phyloP scores from a whole-genome alignment of 2,888 invertebrate genomes.

The Aleiodes alternator region DNA sequence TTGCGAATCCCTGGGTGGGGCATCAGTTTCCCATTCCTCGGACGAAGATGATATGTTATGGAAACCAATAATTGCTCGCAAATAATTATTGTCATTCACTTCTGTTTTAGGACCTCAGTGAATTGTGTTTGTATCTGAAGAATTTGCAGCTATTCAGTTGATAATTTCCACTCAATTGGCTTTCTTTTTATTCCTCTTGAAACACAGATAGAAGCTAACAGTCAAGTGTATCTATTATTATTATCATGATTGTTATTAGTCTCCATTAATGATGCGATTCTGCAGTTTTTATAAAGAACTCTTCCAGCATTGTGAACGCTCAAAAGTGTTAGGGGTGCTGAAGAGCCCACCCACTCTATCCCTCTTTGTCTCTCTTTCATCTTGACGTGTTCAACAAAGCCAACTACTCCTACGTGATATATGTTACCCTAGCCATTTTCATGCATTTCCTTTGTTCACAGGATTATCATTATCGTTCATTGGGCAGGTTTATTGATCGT shows the following conservation, averaged over 20 bases:
- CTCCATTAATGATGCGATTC: neutral
- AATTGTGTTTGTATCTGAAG: too few relatives aligned
- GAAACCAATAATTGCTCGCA: neutral
- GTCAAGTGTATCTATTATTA: too few relatives aligned
- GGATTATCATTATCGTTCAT: conserved; percentile 69
- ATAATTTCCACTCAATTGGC: too few relatives aligned
- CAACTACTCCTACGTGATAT: conserved; percentile 61
- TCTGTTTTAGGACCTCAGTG: too few relatives aligned
- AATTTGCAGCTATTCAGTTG: too few relatives aligned
- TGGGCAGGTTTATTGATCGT: conserved; percentile 57
- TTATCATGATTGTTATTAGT: too few relatives aligned
- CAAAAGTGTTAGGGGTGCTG: neutral
- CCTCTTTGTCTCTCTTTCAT: conserved; percentile 6
- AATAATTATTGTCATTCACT: too few relatives aligned
- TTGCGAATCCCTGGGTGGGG: conserved; percentile 41
- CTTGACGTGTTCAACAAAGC: conserved; percentile 59
- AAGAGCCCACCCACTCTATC: conserved; percentile 41
- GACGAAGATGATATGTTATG: conserved; percentile 24
- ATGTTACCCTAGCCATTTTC: conserved; percentile 69
- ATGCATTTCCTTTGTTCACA: conserved; percentile 72
- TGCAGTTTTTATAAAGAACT: neutral
- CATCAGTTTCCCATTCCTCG: conserved; percentile 34
- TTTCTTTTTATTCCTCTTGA: too few relatives aligned
- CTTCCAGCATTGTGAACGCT: neutral
- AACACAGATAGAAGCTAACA: too few relatives aligned